These are phyloP conservation scores for Troides helena DNA, from an alignment of 2,888 invertebrate species.

Conservation along the genomic window DNA sequence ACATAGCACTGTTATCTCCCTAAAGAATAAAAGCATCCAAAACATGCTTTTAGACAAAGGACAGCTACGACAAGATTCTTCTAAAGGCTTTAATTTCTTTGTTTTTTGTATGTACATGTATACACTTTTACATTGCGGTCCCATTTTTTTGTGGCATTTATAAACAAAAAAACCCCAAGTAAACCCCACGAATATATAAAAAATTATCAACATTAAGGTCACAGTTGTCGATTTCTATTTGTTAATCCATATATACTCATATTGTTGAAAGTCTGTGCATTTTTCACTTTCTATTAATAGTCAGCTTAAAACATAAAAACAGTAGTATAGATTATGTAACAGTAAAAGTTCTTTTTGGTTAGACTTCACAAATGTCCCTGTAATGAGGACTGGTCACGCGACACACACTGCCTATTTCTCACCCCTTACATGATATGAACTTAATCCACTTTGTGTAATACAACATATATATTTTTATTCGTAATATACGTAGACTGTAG, in stretches of 20 bases:
- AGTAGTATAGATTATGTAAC: not conserved
- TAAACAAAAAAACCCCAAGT: too few relatives aligned
- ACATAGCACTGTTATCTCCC: too few relatives aligned
- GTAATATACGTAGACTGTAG: not conserved
- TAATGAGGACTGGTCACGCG: conserved; percentile 1
- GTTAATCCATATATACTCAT: not conserved
- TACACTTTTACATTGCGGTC: too few relatives aligned
- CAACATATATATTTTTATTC: not conserved
- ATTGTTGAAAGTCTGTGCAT: not conserved
- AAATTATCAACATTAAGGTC: not conserved
- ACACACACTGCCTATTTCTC: not conserved
- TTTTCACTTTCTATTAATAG: not conserved
- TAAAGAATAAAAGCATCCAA: too few relatives aligned
- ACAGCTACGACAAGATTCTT: too few relatives aligned
- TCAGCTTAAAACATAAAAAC: not conserved
- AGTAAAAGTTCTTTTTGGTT: not conserved
- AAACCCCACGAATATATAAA: not conserved
- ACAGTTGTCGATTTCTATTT: not conserved
- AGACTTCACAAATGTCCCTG: not conserved
- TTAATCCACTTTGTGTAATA: conserved; percentile 4
- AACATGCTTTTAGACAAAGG: too few relatives aligned
- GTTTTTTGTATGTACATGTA: too few relatives aligned
- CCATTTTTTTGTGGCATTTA: too few relatives aligned
- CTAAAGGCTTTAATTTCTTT: too few relatives aligned
- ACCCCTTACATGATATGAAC: not conserved